Evolutionary conservation across 2,797 vertebrate species (phyloP), one percentile per base, ranked within the genome.

Genomic region (Craterocephalus amniculus): DNA sequence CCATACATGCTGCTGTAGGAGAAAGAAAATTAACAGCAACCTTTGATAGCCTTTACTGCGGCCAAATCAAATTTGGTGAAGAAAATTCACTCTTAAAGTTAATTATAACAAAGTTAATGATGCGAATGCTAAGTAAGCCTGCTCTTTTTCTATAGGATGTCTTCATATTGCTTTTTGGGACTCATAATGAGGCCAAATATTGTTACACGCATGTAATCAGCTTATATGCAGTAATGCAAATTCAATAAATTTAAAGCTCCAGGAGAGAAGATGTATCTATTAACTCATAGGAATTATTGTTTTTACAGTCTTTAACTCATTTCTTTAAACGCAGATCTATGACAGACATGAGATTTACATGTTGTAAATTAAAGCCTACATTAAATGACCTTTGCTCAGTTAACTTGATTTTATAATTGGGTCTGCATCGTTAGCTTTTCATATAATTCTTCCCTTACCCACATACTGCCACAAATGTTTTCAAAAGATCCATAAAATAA

Each of bases 101-200:
- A 81, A 83, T 65, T 74, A 67, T 83, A 76, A 80, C 78, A 90
- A 86, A 89, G 83, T 89, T 91, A 90, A 92, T 90, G 87, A 89
- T 76, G 87, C 80, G 79, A 80, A 81, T 82, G 67, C 66, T 83
- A 87, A 79, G 88, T 83, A 81, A 82, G 66, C 62, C 78, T 71
- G 76, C 72, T 72, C 80, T 81, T 83, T 81, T 89, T 84, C 87
- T 85, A 74, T 80, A 80, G 88, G 74, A 83, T 73, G 73, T 83
- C 73, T 45, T 70, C 55, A 78, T 48, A 5, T 81, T 86, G 83
- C 65, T 83, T 61, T 79, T 83, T 79, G 52, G 75, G 88, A 83
- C 85, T 84, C 83, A 81, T 86, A 84, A 87, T 86, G 83, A 86
- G 83, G 81, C 74, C 70, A 51, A 80, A 66, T 72, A 72, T 55